Evolutionary conservation across 2,888 invertebrate genomes (phyloP).

Genomic region (Vanessa cardui): DNA sequence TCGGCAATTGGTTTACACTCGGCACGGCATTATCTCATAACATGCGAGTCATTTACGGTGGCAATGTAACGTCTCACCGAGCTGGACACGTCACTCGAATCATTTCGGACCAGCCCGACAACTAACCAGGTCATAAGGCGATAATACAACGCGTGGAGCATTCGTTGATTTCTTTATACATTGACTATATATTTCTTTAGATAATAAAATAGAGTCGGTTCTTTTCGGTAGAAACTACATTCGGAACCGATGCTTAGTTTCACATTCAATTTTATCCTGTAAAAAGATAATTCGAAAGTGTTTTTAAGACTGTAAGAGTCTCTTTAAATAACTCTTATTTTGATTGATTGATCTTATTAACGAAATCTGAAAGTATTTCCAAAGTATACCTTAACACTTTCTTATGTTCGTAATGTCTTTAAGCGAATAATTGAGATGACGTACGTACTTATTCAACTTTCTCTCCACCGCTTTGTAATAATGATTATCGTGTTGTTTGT

Average conservation of each 20-base stretch:
- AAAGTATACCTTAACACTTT: not conserved
- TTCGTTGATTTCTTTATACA: too few species aligned
- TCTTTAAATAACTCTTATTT: too few species aligned
- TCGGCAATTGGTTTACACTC: slow-evolving; percentile 22
- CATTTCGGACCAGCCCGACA: slow-evolving; percentile 4
- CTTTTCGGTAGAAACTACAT: too few species aligned
- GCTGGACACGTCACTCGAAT: slow-evolving; percentile 4
- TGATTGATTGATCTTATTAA: too few species aligned
- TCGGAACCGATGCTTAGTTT: too few species aligned
- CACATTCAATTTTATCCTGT: too few species aligned
- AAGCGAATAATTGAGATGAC: not conserved
- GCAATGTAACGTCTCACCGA: slow-evolving; percentile 17
- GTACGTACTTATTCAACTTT: not conserved
- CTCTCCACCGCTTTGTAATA: not conserved
- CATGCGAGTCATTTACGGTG: slow-evolving; percentile 24
- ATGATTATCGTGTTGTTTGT: not conserved
- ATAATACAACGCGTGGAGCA: not conserved
- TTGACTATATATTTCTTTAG: too few species aligned
- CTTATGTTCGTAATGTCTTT: not conserved
- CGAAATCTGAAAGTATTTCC: slow-evolving; percentile 7
- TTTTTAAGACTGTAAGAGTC: too few species aligned
- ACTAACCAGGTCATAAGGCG: slow-evolving; percentile 1
- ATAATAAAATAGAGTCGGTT: too few species aligned
- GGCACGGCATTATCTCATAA: slow-evolving; percentile 25
- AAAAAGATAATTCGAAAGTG: too few species aligned